Evolutionary conservation across 1,140 invertebrate genomes (phyloP).

Genomic region (Meteorus sp.): DNA sequence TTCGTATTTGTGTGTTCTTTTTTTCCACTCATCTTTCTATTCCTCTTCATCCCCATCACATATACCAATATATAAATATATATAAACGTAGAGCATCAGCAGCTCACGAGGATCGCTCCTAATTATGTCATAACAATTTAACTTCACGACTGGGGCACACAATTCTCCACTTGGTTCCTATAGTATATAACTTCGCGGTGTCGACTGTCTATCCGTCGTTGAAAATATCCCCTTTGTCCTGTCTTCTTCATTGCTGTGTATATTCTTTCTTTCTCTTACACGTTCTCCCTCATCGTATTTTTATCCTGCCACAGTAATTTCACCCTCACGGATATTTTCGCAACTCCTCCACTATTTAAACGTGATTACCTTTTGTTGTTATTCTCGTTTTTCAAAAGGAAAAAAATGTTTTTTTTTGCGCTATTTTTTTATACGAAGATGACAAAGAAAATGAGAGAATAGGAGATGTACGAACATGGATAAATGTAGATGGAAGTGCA

Average conservation of each 20-base stretch:
- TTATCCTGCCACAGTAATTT: background rate
- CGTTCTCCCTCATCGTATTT: no score
- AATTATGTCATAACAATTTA: conserved; percentile 55
- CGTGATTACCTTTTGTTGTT: background rate
- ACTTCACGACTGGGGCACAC: conserved; percentile 28
- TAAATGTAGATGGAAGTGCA: conserved; percentile 28
- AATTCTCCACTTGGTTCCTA: conserved; percentile 20
- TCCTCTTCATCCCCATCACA: background rate
- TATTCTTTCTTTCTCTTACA: no score
- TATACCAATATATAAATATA: no score
- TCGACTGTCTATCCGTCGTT: background rate
- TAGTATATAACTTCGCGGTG: conserved; percentile 4
- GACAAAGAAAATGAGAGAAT: no score
- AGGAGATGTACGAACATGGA: conserved; percentile 6
- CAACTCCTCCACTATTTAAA: background rate
- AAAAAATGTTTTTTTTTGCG: no score
- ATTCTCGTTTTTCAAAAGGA: no score
- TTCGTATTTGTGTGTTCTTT: background rate
- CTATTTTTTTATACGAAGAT: background rate
- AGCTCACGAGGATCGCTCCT: conserved; percentile 35
- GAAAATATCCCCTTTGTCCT: conserved; percentile 4
- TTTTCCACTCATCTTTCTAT: conserved; percentile 1
- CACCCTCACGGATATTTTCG: background rate
- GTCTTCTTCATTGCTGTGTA: background rate
- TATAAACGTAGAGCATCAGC: background rate